Evolutionary conservation across 2,888 invertebrate genomes (phyloP).

Genomic region (Chrysolina americana): DNA sequence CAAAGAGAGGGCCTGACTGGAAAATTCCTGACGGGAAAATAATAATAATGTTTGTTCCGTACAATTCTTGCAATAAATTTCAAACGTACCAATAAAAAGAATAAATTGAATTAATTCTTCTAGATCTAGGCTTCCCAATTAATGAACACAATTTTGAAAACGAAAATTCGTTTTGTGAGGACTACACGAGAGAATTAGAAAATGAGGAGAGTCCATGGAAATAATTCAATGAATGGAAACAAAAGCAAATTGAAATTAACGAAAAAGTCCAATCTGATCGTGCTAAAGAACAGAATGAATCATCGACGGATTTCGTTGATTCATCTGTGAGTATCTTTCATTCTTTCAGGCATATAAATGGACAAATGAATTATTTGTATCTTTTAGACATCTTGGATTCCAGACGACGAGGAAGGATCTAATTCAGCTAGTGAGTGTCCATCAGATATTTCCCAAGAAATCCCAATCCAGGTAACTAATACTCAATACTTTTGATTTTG

Average conservation of each 20-base stretch:
- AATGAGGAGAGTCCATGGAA: neutral
- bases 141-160: constrained; percentile 15
- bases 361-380: constrained; percentile 5
- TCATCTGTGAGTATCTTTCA: constrained; percentile 18
- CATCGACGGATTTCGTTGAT: too few species aligned
- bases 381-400: constrained; percentile 12
- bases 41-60: too few species aligned
- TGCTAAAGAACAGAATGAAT: constrained; percentile 1
- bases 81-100: too few species aligned
- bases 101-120: too few species aligned
- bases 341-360: too few species aligned
- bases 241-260: constrained; percentile 16
- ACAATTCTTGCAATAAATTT: too few species aligned
- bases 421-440: constrained; percentile 8
- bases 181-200: neutral
- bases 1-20: too few species aligned
- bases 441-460: too few species aligned
- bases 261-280: constrained; percentile 3
- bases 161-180: constrained; percentile 11
- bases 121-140: too few species aligned
- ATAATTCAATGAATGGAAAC: constrained; percentile 13
- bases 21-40: too few species aligned
- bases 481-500: neutral
- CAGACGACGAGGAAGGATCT: neutral
- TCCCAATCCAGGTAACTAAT: neutral